Base-by-base conservation (phyloP, 2,888 invertebrate genomes). In the Clostera curtula region DNA sequence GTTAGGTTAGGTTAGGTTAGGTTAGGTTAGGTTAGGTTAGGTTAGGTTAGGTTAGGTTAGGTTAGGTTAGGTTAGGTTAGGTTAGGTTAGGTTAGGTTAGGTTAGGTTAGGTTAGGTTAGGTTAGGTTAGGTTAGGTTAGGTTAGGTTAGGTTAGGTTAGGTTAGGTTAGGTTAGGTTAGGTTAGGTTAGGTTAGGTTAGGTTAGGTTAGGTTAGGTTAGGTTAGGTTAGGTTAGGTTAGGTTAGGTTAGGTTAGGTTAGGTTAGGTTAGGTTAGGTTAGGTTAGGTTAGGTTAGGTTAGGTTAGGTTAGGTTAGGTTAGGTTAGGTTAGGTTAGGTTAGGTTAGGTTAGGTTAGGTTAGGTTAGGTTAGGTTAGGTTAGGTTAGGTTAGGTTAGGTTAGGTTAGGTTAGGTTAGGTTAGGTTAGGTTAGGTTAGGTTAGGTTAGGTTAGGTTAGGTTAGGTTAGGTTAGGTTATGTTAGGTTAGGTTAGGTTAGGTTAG, bases 121-220 rank as follows among this genome's bases (percentile, higher is more conserved):
- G 30, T 30, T 29, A 29, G 30, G 29, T 29, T 29, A 32, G 29
- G 29, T 32, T 32, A 36, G 32, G 29, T 30, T 32, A 29, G 31
- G 36, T 29, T 36, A 29, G 29, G 32, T 28, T 31, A 28, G 28
- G 31, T 32, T 31, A 29, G 32, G 29, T 36, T 29, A 29, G 36
- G 27, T 36, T 31, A 29, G 34, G 29, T 34, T 30, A 30, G 34
- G 30, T 34, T 30, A 28, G 34, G 30, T 34, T 30, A 30, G 34
- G 29, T 34, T 30, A 30, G 34, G 29, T 34, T 30, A 30, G 34
- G 29, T 34, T 30, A 30, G 37, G 32, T 34, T 34, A 34, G 37
- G 34, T 38, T 38, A 38, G 37, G 37, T 37, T 38, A 38, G 37
- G 37, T 38, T 38, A 38, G 37, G 37, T 38, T 29, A 29, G 29